Evolutionary conservation across 1,140 invertebrate species (phyloP).

Genomic region (Brachystomella parvula): DNA sequence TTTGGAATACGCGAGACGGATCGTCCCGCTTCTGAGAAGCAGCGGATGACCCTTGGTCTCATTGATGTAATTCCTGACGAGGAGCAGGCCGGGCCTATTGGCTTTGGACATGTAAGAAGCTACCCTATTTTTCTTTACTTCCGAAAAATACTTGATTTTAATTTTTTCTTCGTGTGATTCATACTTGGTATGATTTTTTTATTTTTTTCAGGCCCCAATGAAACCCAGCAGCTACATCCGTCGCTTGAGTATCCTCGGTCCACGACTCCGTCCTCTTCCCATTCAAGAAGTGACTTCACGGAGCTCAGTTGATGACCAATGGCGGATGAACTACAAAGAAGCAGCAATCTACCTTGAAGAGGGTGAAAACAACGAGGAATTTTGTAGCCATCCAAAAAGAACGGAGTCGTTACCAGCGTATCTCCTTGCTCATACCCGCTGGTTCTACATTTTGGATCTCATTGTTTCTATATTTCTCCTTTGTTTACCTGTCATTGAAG

Average conservation of each 20-base stretch:
- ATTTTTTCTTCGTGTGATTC: too few species aligned
- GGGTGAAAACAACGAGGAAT: constrained; percentile 87
- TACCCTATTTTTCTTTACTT: too few species aligned
- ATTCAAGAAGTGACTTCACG: background rate
- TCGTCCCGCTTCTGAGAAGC: background rate
- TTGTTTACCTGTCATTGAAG: constrained; percentile 68
- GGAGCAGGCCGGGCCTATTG: background rate
- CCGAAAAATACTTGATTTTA: too few species aligned
- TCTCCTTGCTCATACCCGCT: constrained; percentile 74
- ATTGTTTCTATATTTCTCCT: constrained; percentile 68
- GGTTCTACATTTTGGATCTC: constrained; percentile 78
- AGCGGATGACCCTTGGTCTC: background rate
- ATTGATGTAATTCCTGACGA: background rate
- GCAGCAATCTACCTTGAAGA: constrained; percentile 47
- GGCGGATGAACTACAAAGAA: constrained; percentile 67
- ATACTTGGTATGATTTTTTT: background rate
- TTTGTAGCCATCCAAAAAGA: constrained; percentile 75
- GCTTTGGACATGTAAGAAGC: background rate
- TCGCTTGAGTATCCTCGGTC: background rate
- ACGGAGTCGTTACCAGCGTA: constrained; percentile 77
- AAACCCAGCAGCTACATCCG: background rate
- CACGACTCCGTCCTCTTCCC: background rate
- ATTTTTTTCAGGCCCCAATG: background rate
- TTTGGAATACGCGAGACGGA: background rate
- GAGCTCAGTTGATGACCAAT: background rate